Evolutionary conservation across 2,797 vertebrate species (phyloP).

Genomic region (Salarias fasciatus): DNA sequence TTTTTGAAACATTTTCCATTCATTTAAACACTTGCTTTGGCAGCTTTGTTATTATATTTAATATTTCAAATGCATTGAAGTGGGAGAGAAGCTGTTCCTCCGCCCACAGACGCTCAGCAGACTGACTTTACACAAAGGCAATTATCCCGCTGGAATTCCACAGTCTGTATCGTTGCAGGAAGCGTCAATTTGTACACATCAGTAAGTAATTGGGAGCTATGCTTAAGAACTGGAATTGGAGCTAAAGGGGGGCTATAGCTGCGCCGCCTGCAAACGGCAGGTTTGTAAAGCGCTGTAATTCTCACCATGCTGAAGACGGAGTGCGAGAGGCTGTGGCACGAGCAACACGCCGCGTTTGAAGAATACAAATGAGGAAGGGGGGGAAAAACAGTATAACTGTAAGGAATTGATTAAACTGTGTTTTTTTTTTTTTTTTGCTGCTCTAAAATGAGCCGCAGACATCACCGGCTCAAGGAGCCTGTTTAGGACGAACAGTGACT

Average conservation of each 20-base stretch:
- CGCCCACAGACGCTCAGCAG: conserved; percentile 32
- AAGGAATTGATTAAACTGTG: conserved; percentile 2
- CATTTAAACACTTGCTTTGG: conserved; percentile 9
- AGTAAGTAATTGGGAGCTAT: conserved; percentile 26
- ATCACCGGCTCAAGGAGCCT: not conserved
- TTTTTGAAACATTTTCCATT: conserved; percentile 10
- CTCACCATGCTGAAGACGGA: not conserved
- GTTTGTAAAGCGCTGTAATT: conserved; percentile 1
- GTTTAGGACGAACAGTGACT: not conserved
- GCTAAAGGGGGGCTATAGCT: conserved; percentile 7
- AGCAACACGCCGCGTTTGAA: not conserved
- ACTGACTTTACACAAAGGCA: conserved; percentile 32
- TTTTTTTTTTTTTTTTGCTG: no score
- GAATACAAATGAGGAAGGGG: conserved; percentile 9
- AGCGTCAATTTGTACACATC: conserved; percentile 25
- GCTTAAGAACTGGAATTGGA: conserved; percentile 2
- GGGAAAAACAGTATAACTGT: not conserved
- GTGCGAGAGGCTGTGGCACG: not conserved
- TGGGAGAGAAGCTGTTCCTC: conserved; percentile 16
- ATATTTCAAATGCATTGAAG: no score
- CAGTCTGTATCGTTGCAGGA: conserved; percentile 2
- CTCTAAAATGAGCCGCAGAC: not conserved
- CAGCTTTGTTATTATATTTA: not conserved
- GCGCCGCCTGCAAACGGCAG: conserved; percentile 3
- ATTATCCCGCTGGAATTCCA: conserved; percentile 26